Evolutionary conservation across 2,113 vertebrate species (phyloP), one percentile per base, ranked within the genome.

Genomic region (Manacus vitellinus): DNA sequence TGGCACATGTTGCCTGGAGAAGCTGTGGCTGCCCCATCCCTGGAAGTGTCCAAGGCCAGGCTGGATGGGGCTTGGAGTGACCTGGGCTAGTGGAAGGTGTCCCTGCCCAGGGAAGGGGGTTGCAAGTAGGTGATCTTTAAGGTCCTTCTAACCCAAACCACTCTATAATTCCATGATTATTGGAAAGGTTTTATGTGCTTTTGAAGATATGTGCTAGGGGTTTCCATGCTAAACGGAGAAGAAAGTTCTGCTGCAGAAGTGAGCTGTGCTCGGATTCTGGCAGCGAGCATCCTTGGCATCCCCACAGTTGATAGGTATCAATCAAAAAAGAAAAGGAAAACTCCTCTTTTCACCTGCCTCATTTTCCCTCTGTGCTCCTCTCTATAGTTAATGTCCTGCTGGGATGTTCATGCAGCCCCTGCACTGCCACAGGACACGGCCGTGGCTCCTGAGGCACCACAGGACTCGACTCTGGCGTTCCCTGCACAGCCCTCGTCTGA

Each of bases 111-210:
- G 20, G 31, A 13, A 49, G 49, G 24, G 49, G 4, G 49, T 49
- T 49, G 49, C 14, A 52, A 52, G 25, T 15, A 51, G 49, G 49
- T 14, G 25, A 27, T 9, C 51, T 14, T 27, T 52, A 52, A 28
- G 15, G 35, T 61, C 35, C 35, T 25, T 37, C 58, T 24, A 61
- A 37, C 62, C 52, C 28, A 39, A 39, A 30, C 10, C 8, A 0
- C 41, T 31, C 41, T 23, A 4, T 4, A 30, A 46, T 66, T 33
- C n/a, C 3, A 0, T 2, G 7, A 25, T 41, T 51, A 14, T 3
- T 20, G 13, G 28, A 71, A 56, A 8, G 24, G 2, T 31, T 67
- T 80, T 31, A 3, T 24, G 28, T 14, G 14, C 56, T 61, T 56
- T 43, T 30, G 37, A 39, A 15, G 28, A 30, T 1, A 44, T 56